These are phyloP conservation scores for Hirudinaria manillensis DNA, from an alignment of 2,888 invertebrate genomes.

Conservation along the genomic window DNA sequence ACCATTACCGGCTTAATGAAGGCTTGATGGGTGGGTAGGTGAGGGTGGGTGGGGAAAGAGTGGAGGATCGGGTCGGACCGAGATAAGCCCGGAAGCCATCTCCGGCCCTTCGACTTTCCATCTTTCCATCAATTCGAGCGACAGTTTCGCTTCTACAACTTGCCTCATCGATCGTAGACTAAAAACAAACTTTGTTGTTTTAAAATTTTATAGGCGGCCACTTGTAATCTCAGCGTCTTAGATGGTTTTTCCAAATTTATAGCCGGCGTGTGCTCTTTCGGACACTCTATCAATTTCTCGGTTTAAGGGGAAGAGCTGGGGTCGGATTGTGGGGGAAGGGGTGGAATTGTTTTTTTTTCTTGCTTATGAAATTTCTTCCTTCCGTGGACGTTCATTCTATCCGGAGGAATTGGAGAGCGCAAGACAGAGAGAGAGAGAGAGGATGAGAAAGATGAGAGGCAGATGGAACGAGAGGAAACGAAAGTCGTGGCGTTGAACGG, in stretches of 20 bases:
- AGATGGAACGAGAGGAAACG: not conserved
- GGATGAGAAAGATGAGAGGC: not conserved
- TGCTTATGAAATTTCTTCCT: too few species aligned
- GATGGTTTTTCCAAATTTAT: not conserved
- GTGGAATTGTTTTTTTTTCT: not conserved
- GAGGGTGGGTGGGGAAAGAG: too few species aligned
- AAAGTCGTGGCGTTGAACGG: not conserved
- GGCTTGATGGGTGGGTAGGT: too few species aligned
- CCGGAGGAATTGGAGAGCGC: not conserved
- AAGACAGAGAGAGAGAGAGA: not conserved
- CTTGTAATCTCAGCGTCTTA: slow-evolving; percentile 14
- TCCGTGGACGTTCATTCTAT: too few species aligned
- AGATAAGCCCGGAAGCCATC: too few species aligned
- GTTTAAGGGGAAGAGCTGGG: not conserved
- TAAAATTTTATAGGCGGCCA: slow-evolving; percentile 11
- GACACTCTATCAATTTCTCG: slow-evolving; percentile 13
- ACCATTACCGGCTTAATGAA: too few species aligned
- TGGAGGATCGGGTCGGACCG: too few species aligned
- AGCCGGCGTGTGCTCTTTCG: slow-evolving; percentile 9
- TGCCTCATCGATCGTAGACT: not conserved
- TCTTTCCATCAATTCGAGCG: not conserved
- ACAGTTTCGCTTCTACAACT: not conserved
- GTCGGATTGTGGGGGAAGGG: not conserved
- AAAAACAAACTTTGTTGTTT: slow-evolving; percentile 4
- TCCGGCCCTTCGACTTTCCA: not conserved